These are phyloP conservation scores for Datnioides undecimradiatus DNA, from an alignment of 2,113 vertebrate genomes.

Conservation along the genomic window DNA sequence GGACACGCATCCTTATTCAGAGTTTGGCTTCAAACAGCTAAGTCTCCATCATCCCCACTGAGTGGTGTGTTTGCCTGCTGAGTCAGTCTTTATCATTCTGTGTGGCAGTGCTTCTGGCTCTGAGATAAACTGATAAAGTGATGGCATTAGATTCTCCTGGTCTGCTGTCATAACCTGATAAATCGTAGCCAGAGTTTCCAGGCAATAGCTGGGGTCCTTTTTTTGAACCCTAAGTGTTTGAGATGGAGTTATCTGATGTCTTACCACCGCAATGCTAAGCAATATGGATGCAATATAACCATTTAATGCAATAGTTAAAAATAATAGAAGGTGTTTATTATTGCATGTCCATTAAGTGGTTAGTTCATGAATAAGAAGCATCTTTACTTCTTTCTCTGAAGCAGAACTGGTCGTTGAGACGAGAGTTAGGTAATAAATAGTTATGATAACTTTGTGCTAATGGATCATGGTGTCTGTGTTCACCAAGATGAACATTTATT, in stretches of 20 bases:
- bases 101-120: slow-evolving; percentile 1
- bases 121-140: slow-evolving; percentile 25
- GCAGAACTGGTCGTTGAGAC: no score
- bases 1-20: not conserved
- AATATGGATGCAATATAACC: not conserved
- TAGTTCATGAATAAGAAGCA: no score
- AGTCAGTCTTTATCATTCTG: slow-evolving; percentile 32
- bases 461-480: no score
- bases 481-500: no score
- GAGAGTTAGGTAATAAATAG: no score
- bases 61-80: slow-evolving; percentile 21
- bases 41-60: slow-evolving; percentile 7
- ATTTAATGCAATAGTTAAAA: no score
- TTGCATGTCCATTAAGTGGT: no score
- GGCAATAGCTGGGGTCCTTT: not conserved
- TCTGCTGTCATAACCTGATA: slow-evolving; percentile 24
- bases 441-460: no score
- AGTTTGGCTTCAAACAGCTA: not conserved
- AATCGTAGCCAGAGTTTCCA: not conserved
- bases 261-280: not conserved
- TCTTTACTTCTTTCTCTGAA: no score
- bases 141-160: slow-evolving; percentile 8
- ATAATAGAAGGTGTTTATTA: no score
- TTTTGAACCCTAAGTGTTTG: not conserved
- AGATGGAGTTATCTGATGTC: not conserved